Evolutionary conservation across 64 coral and sea anemone species (phyloP).

Genomic region (Acropora yongei): DNA sequence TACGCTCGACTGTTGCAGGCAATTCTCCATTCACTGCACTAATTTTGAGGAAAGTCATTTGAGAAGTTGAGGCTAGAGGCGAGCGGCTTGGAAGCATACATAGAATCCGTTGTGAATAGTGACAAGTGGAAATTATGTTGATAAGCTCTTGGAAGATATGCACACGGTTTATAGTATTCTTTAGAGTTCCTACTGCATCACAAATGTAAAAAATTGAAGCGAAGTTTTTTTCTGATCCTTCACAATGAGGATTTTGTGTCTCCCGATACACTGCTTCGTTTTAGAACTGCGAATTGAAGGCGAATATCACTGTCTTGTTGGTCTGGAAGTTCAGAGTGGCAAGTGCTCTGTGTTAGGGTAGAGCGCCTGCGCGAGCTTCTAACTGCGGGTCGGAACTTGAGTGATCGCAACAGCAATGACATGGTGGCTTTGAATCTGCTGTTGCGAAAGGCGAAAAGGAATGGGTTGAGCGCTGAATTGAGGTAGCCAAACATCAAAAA

Average conservation of each 20-base stretch:
- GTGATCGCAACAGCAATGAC: background rate
- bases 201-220: too few relatives aligned
- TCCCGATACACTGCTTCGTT: background rate
- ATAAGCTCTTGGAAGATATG: too few relatives aligned
- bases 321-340: background rate
- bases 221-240: background rate
- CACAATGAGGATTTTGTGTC: constrained; percentile 1
- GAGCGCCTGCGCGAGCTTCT: background rate
- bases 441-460: constrained; percentile 63
- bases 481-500: constrained; percentile 69
- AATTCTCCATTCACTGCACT: too few relatives aligned
- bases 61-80: too few relatives aligned
- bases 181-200: too few relatives aligned
- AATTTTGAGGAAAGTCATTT: too few relatives aligned
- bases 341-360: background rate
- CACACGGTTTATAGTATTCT: too few relatives aligned
- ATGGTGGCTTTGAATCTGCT: background rate
- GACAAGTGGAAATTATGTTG: too few relatives aligned
- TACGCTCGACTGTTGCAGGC: too few relatives aligned
- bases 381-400: background rate
- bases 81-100: too few relatives aligned
- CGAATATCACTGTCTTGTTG: constrained; percentile 17
- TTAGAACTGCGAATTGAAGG: background rate
- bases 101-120: too few relatives aligned
- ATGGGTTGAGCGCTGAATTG: constrained; percentile 69